A percentile compares a stretch with the other conserved stretches of the same genome.
Evolutionary conservation across 64 coral and sea anemone genomes (phyloP).

Genomic region (Pocillopora damicornis): DNA sequence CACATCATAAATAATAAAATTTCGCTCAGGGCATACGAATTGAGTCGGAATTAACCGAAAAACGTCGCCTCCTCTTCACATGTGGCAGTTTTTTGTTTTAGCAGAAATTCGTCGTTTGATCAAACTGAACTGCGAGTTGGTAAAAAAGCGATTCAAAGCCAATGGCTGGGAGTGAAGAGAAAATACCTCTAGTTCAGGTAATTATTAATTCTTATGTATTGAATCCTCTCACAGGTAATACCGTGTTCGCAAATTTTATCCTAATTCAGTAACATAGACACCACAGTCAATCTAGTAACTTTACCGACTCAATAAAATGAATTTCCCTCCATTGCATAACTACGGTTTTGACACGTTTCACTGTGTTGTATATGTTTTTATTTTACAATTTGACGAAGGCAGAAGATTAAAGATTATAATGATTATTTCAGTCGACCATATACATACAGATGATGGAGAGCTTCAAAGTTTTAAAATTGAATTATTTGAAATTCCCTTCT

Average conservation of each 20-base stretch:
- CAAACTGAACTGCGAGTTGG: neutral
- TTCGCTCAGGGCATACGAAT: neutral
- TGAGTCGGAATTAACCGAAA: neutral
- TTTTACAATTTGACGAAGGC: neutral
- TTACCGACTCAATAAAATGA: neutral
- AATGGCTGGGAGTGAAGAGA: neutral
- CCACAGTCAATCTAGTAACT: neutral
- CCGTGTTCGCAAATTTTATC: neutral
- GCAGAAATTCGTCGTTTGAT: neutral
- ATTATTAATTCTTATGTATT: neutral
- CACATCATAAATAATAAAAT: conserved; percentile 43
- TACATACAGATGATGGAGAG: neutral
- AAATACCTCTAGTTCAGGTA: conserved; percentile 21
- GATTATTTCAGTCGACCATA: neutral
- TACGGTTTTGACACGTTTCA: neutral
- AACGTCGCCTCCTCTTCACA: neutral
- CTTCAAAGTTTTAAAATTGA: neutral
- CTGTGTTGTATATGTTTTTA: neutral
- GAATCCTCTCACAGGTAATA: neutral
- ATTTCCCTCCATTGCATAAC: neutral
- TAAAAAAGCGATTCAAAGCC: neutral
- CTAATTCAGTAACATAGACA: neutral
- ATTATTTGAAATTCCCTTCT: neutral
- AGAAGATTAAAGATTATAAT: neutral
- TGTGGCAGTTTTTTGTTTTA: neutral